These are phyloP conservation scores for Epicauta chinensis DNA, from an alignment of 1,140 invertebrate species.

Conservation along the genomic window DNA sequence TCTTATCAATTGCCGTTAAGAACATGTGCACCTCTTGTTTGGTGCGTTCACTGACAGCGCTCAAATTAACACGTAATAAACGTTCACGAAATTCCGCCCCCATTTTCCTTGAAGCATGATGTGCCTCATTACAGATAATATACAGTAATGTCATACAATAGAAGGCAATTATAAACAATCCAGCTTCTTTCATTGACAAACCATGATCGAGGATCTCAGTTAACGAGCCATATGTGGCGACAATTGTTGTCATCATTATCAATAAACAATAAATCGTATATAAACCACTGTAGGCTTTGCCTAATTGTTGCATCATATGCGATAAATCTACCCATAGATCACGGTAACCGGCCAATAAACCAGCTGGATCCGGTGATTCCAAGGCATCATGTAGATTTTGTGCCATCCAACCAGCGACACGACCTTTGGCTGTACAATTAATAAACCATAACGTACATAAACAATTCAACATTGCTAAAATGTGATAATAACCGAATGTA, in stretches of 20 bases:
- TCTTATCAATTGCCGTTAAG: constrained; percentile 61
- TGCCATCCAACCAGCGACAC: constrained; percentile 54
- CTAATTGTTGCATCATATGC: constrained; percentile 66
- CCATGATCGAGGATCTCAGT: constrained; percentile 62
- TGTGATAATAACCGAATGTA: constrained; percentile 61
- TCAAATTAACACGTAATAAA: constrained; percentile 56
- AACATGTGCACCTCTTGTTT: constrained; percentile 64
- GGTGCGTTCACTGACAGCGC: constrained; percentile 51
- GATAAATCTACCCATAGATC: constrained; percentile 62
- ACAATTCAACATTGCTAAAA: constrained; percentile 61
- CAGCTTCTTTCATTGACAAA: constrained; percentile 60
- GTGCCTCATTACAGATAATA: constrained; percentile 63
- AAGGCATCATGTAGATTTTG: constrained; percentile 53
- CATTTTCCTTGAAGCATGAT: constrained; percentile 58
- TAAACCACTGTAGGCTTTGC: constrained; percentile 62
- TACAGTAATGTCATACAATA: constrained; percentile 61
- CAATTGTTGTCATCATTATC: constrained; percentile 62
- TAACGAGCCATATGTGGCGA: constrained; percentile 58
- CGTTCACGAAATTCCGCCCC: constrained; percentile 58
- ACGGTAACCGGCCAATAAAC: constrained; percentile 55
- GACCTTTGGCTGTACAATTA: constrained; percentile 58
- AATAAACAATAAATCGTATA: constrained; percentile 63
- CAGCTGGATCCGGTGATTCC: constrained; percentile 50
- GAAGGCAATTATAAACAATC: constrained; percentile 58
- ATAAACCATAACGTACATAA: constrained; percentile 60